Evolutionary conservation across 2,888 invertebrate species (phyloP).

Genomic region (Hyposoter didymator): DNA sequence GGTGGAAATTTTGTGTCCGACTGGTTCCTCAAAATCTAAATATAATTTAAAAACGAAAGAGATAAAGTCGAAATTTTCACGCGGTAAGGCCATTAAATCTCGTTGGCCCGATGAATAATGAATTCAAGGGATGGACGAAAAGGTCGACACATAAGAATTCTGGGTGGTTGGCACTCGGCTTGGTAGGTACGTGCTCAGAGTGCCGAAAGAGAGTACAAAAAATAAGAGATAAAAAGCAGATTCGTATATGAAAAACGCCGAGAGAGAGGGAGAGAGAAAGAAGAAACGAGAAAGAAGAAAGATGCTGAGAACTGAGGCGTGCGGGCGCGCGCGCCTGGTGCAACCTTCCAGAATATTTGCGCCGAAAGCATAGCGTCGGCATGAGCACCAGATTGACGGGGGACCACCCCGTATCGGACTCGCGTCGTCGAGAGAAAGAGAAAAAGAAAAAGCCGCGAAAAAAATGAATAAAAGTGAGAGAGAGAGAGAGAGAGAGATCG

Average conservation of each 20-base stretch:
- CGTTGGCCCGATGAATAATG: conserved; percentile 42
- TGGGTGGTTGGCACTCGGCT: conserved; percentile 63
- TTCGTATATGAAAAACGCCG: conserved; percentile 28
- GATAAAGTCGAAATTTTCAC: conserved; percentile 14
- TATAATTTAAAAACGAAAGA: not conserved
- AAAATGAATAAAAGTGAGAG: conserved; percentile 5
- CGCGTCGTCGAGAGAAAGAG: conserved; percentile 57
- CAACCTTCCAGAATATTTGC: conserved; percentile 81
- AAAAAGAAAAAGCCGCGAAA: conserved; percentile 21
- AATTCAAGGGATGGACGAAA: conserved; percentile 51
- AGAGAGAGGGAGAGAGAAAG: conserved; percentile 14
- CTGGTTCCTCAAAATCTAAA: not conserved
- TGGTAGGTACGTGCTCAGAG: conserved; percentile 60
- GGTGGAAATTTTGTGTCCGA: not conserved
- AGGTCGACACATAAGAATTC: conserved; percentile 31
- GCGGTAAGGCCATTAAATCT: conserved; percentile 39
- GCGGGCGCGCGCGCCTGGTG: conserved; percentile 68
- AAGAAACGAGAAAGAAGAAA: conserved; percentile 20
- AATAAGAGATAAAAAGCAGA: conserved; percentile 14
- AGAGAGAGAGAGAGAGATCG: conserved; percentile 33
- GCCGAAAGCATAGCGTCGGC: conserved; percentile 76
- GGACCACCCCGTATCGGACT: conserved; percentile 78
- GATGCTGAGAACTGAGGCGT: conserved; percentile 36
- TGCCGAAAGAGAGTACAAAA: conserved; percentile 59
- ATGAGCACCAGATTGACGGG: conserved; percentile 80